Percentiles rank a stretch among this genome's conserved stretches.
Conservation (phyloP, 2,888 invertebrate species). For the Limulus polyphemus region DNA sequence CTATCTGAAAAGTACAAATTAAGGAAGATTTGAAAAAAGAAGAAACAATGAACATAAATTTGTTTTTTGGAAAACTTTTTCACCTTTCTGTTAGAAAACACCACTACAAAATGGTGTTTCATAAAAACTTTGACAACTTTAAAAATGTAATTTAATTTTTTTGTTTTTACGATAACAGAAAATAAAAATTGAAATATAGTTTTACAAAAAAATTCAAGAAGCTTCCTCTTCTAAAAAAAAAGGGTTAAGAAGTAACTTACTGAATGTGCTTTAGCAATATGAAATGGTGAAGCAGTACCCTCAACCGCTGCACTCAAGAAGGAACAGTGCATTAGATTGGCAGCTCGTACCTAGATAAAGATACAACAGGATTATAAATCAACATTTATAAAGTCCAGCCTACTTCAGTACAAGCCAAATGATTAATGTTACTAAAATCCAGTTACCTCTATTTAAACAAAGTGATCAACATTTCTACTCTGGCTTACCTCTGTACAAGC, state of each 20-base stretch:
- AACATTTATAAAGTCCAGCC: too few relatives aligned
- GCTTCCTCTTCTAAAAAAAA: background rate
- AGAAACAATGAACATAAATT: too few relatives aligned
- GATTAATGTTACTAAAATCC: constrained; percentile 77
- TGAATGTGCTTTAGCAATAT: constrained; percentile 62
- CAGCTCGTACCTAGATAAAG: constrained; percentile 58
- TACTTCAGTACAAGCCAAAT: constrained; percentile 72
- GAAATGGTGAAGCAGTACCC: constrained; percentile 58
- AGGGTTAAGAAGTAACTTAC: constrained; percentile 39
- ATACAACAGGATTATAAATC: constrained; percentile 57
- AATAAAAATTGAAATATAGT: too few relatives aligned
- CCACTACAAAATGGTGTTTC: too few relatives aligned
- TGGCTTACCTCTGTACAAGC: constrained; percentile 67
- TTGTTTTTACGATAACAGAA: too few relatives aligned
- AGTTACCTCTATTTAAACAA: constrained; percentile 41
- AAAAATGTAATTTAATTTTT: too few relatives aligned
- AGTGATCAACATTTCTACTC: background rate
- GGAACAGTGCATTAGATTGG: constrained; percentile 85
- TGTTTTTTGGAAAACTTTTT: too few relatives aligned
- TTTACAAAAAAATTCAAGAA: too few relatives aligned
- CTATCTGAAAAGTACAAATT: too few relatives aligned
- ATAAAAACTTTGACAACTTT: too few relatives aligned
- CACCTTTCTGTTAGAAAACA: too few relatives aligned
- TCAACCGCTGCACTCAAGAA: constrained; percentile 64
- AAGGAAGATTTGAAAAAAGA: too few relatives aligned